These are phyloP conservation scores for Papilio dardanus DNA, from an alignment of 1,140 invertebrate species.

Conservation along the genomic window DNA sequence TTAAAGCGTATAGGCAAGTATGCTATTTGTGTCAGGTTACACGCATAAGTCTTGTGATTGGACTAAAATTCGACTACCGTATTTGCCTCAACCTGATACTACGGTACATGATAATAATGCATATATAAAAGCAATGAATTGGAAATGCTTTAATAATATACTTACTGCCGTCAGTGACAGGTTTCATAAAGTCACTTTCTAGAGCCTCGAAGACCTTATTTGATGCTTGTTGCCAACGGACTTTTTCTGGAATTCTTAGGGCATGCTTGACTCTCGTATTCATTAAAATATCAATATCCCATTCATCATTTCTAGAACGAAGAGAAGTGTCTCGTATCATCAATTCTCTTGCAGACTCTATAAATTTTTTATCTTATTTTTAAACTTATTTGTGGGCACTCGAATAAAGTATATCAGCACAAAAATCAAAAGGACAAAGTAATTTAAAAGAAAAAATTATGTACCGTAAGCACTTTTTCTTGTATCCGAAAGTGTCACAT, in stretches of 20 bases:
- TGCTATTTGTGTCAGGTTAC: too few relatives aligned
- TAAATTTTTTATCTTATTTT: conserved; percentile 42
- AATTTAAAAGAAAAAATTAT: background rate
- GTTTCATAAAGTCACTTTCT: conserved; percentile 92
- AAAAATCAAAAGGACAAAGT: background rate
- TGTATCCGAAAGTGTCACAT: conserved; percentile 33
- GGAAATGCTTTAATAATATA: conserved; percentile 24
- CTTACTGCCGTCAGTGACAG: conserved; percentile 87
- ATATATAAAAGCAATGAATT: too few relatives aligned
- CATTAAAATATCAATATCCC: conserved; percentile 84
- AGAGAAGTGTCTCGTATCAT: conserved; percentile 54
- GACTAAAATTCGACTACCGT: conserved; percentile 1
- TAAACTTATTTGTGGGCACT: too few relatives aligned
- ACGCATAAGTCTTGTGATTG: too few relatives aligned
- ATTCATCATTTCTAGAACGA: conserved; percentile 47
- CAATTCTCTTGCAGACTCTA: conserved; percentile 59
- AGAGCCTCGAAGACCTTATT: conserved; percentile 85
- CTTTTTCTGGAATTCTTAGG: conserved; percentile 84
- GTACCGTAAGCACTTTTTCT: conserved; percentile 57
- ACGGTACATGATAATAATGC: background rate
- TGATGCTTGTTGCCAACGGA: conserved; percentile 85
- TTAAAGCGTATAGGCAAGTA: too few relatives aligned
- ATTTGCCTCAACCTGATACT: background rate
- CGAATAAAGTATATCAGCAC: too few relatives aligned
- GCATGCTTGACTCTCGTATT: conserved; percentile 86